Evolutionary conservation across 2,113 vertebrate genomes (phyloP).

Genomic region (Tupaia chinensis): DNA sequence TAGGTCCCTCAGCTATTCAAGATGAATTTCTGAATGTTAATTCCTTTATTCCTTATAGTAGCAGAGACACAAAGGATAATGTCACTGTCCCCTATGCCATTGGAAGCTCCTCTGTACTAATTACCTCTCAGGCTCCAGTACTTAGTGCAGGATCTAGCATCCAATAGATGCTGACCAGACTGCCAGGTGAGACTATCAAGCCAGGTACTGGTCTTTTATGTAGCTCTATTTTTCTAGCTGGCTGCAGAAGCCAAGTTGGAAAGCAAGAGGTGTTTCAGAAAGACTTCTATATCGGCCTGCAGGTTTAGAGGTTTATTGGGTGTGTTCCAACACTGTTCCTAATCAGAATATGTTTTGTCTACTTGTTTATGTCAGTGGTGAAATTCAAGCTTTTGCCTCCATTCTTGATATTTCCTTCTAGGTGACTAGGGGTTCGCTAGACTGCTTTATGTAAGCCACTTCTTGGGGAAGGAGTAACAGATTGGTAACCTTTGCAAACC

Average conservation of each 20-base stretch:
- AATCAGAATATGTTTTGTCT: not conserved
- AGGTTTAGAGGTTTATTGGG: no score
- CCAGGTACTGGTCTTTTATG: not conserved
- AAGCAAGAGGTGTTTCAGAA: fast-evolving
- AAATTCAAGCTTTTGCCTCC: no score
- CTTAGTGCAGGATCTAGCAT: no score
- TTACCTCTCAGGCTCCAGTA: fast-evolving
- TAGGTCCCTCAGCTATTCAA: not conserved
- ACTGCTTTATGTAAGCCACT: no score
- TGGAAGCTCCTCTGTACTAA: not conserved
- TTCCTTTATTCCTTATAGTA: not conserved
- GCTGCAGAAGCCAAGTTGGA: not conserved
- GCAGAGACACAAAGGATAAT: not conserved
- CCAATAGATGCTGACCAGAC: not conserved
- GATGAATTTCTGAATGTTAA: not conserved
- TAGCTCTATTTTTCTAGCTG: no score
- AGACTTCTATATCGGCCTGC: not conserved
- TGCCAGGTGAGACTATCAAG: not conserved
- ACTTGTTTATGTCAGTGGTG: not conserved
- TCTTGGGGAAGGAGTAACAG: not conserved
- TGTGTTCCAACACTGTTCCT: fast-evolving
- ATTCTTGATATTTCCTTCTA: not conserved
- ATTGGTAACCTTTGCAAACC: not conserved
- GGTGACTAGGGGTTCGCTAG: not conserved
- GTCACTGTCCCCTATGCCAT: fast-evolving